Base-by-base conservation (phyloP, 2,888 invertebrate species). In the Galerucella nymphaeae region DNA sequence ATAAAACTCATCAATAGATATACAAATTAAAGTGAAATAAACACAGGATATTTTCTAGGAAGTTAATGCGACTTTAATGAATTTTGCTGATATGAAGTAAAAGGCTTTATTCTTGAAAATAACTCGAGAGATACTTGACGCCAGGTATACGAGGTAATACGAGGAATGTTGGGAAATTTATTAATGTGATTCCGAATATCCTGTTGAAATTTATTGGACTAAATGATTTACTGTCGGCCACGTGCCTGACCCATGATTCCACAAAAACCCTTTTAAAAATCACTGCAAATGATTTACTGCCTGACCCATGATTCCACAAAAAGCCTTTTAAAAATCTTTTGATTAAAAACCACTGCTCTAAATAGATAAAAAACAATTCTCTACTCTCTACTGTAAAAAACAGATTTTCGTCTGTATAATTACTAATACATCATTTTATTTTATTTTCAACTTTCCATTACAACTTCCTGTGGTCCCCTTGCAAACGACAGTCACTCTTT, bases 21-120 rank as follows among this genome's bases (percentile, higher is more conserved):
- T 48, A n/a, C 59, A 59, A 59, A 67, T 67, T 59, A 67, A 67
- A 48, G 48, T 14, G 59, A 59, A 67, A 67, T 30, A 67, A 23
- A 48, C 59, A 48, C 48, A 16, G 20, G 59, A 48, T 67, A n/a
- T 48, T 38, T 65, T 65, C 65, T 55, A 55, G 41, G 65, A 55
- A 65, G 10, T 50, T 50, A 1, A n/a, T n/a, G 50, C n/a, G 50
- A 50, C n/a, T n/a, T 50, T 14, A 14, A 14, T 50, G 6, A 8
- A 50, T 50, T 50, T 50, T 50, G 50, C 50, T 50, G 53, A 48
- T n/a, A 14, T 48, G 14, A 48, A 5, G 48, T 48, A 48, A 48
- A 53, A 53, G 16, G 5, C 6, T 53, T 18, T 18, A 53, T 53
- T 53, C 53, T 53, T 18, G 18, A 53, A 30, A 30, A 30, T 30